These are phyloP conservation scores for Arion vulgaris DNA, from an alignment of 1,140 invertebrate species.

Conservation along the genomic window DNA sequence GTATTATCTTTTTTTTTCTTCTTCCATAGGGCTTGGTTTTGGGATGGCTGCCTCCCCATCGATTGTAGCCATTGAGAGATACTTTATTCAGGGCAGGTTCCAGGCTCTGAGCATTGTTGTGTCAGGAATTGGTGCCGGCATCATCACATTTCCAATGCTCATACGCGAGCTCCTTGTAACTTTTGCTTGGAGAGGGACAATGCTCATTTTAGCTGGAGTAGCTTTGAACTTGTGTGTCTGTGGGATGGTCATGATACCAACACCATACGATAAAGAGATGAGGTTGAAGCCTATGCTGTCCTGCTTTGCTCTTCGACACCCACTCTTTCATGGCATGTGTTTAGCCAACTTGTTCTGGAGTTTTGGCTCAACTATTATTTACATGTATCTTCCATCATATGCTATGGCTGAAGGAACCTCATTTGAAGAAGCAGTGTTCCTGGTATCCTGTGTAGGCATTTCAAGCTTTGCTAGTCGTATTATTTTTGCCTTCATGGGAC, in stretches of 20 bases:
- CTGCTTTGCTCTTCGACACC: conserved; percentile 63
- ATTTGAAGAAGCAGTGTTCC: conserved; percentile 59
- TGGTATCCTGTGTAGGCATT: conserved; percentile 64
- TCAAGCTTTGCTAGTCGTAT: conserved; percentile 60
- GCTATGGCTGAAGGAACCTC: conserved; percentile 59
- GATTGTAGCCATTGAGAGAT: conserved; percentile 65
- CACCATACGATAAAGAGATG: conserved; percentile 52
- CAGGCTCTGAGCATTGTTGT: conserved; percentile 61
- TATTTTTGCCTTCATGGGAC: conserved; percentile 69
- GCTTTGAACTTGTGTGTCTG: conserved; percentile 91
- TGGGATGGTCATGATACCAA: conserved; percentile 76
- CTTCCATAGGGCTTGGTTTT: conserved; percentile 63
- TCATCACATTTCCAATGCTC: conserved; percentile 64
- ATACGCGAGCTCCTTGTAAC: conserved; percentile 60
- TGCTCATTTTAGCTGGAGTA: conserved; percentile 85
- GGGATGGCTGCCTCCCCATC: conserved; percentile 66
- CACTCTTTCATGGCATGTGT: conserved; percentile 66
- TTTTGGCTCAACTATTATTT: conserved; percentile 67
- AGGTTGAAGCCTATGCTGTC: conserved; percentile 61
- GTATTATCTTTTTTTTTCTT: too few relatives aligned
- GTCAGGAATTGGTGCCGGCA: conserved; percentile 64
- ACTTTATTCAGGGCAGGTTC: conserved; percentile 60
- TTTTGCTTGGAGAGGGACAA: conserved; percentile 88
- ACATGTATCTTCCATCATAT: conserved; percentile 68
- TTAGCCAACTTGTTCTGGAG: conserved; percentile 70